These are phyloP conservation scores for Spea hammondii DNA, from an alignment of 2,797 vertebrate genomes.

Conservation along the genomic window DNA sequence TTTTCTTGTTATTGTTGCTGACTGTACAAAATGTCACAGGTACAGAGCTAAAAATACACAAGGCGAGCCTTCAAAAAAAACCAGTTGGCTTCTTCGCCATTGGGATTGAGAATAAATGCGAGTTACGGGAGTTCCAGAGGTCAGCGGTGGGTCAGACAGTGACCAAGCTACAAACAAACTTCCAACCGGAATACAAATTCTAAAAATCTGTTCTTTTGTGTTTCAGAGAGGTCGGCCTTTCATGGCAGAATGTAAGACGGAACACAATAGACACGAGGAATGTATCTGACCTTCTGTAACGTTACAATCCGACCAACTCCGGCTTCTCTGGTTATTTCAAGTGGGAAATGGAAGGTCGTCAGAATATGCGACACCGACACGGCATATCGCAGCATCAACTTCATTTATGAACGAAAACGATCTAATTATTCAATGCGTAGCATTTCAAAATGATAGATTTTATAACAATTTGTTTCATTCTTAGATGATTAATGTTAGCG, in stretches of 20 bases:
- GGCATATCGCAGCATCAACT: background rate
- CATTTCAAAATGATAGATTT: too few relatives aligned
- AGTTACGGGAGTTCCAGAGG: constrained; percentile 34
- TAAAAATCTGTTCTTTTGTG: constrained; percentile 61
- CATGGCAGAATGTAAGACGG: constrained; percentile 43
- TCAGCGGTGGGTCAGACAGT: constrained; percentile 61
- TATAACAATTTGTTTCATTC: too few relatives aligned
- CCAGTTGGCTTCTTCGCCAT: constrained; percentile 56
- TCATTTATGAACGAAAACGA: too few relatives aligned
- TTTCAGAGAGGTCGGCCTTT: constrained; percentile 43
- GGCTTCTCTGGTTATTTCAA: constrained; percentile 47
- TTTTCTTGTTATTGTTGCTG: constrained; percentile 38
- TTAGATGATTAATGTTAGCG: too few relatives aligned
- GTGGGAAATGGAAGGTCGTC: constrained; percentile 44
- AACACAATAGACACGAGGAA: constrained; percentile 55
- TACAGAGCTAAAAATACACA: constrained; percentile 58
- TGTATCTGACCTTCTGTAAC: constrained; percentile 51
- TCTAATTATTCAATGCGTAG: too few relatives aligned
- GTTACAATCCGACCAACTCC: constrained; percentile 28
- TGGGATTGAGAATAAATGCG: constrained; percentile 47
- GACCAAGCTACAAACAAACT: constrained; percentile 58
- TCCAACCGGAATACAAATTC: constrained; percentile 57
- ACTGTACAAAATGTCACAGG: constrained; percentile 51
- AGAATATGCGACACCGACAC: background rate
- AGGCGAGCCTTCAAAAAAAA: constrained; percentile 41